Base-by-base conservation (phyloP, 64 coral and sea anemone genomes). In the Anthopleura sola region DNA sequence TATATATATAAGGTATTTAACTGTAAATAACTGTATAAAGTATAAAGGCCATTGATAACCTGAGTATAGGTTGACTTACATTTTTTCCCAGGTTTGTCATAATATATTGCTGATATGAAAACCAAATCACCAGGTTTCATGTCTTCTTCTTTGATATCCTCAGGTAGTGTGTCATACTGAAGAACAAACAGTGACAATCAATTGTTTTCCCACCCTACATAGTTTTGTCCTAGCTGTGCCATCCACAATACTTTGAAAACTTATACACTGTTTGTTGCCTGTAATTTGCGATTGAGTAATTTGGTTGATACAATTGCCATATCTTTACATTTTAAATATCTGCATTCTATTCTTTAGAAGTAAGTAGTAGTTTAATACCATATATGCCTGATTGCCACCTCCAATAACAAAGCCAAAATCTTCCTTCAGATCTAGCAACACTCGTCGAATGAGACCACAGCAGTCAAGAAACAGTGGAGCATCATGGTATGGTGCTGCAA, bases 341-440 rank as follows among this genome's bases (percentile, higher is more conserved):
- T 44, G 9, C 0, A 44, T 1, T 44, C 40, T 53, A 13, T 53
- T 53, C 50, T 53, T 12, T 71, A n/a, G n/a, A n/a, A n/a, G n/a
- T n/a, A n/a, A n/a, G n/a, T n/a, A 0, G 13, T 77, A 39, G 16
- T 4, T 77, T 37, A 23, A 0, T 88, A 98, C 96, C 92, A 92
- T 91, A 62, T 98, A 98, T 37, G 96, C 93, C 83, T 98, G 96
- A 90, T 98, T 98, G 88, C 96, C 93, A 51, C 92, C 88, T 24
- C 96, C 96, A 87, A 98, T 55, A 81, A n/a, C 75, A 71, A 98
- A 98, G 24, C 96, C 96, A 90, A 98, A 94, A 48, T 92, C 87
- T 28, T 98, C 92, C 57, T 92, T 94, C 56, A 98, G 55, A 84
- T 98, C 96, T 20, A 93, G 78, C 0, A 98, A 78, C 10, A 94